Percentiles rank a stretch among this genome's conserved stretches.
Conservation (phyloP, 2,888 invertebrate genomes). For the Lymantria monacha region DNA sequence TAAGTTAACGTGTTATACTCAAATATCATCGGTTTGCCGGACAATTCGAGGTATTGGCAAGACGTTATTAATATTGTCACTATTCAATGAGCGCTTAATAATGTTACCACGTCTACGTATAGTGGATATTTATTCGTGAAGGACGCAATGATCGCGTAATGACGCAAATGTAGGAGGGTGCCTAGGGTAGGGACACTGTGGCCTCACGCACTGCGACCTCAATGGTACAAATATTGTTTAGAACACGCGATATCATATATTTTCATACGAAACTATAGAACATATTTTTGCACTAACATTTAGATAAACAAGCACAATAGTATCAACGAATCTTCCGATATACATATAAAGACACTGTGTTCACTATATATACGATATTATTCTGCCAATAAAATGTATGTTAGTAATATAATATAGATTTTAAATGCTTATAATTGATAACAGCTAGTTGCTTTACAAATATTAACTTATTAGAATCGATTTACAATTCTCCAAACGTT, state of each 20-base stretch:
- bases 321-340: slow-evolving; percentile 20
- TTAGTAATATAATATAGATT: not conserved
- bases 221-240: slow-evolving; percentile 60
- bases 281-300: slow-evolving; percentile 74
- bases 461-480: not conserved
- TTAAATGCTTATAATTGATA: slow-evolving; percentile 7
- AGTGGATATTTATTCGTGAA: no score
- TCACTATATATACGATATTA: slow-evolving; percentile 13
- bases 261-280: slow-evolving; percentile 63
- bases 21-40: no score
- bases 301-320: slow-evolving; percentile 52
- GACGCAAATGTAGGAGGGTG: no score
- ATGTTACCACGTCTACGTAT: no score
- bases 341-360: slow-evolving; percentile 15
- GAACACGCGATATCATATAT: slow-evolving; percentile 57
- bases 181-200: slow-evolving; percentile 37
- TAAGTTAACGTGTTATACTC: no score
- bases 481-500: not conserved
- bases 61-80: no score
- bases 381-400: not conserved
- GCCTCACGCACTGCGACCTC: slow-evolving; percentile 51
- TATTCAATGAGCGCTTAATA: no score
- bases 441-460: slow-evolving; percentile 1
- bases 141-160: no score
- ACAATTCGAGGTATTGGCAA: no score